These are phyloP conservation scores for Prunella fulvescens DNA, from an alignment of 2,113 vertebrate species.

Conservation along the genomic window DNA sequence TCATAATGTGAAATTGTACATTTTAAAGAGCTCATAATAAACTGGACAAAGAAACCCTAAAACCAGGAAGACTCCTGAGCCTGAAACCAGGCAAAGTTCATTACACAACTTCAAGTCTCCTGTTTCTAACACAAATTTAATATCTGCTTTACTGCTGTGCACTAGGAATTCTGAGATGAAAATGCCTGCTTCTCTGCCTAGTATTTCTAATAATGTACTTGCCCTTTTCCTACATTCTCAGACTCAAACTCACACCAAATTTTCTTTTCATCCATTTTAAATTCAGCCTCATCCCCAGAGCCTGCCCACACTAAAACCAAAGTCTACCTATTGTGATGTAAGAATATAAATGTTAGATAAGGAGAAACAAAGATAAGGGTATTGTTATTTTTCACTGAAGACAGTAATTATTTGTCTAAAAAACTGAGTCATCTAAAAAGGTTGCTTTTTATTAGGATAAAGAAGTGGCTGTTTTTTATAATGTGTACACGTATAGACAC, in stretches of 20 bases:
- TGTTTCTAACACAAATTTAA: neutral
- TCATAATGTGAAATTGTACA: neutral
- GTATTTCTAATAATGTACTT: neutral
- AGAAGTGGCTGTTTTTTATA: neutral
- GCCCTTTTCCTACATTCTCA: neutral
- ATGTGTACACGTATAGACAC: accelerated
- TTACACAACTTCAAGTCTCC: neutral
- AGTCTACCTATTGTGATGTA: neutral
- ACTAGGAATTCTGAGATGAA: neutral
- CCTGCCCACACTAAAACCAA: neutral
- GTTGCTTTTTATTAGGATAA: neutral
- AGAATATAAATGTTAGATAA: neutral
- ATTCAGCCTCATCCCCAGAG: neutral
- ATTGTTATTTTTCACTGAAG: neutral
- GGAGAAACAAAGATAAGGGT: neutral
- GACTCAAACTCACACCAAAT: neutral
- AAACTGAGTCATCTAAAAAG: neutral
- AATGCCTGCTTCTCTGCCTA: neutral
- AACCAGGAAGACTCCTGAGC: neutral
- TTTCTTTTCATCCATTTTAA: neutral
- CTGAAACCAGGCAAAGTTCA: neutral
- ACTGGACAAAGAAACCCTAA: neutral
- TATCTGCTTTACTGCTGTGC: neutral
- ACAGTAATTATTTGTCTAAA: neutral
- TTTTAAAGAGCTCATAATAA: neutral